phyloP scores from a whole-genome alignment of 1,140 invertebrate genomes.

The Ctenoplectra terminalis region DNA sequence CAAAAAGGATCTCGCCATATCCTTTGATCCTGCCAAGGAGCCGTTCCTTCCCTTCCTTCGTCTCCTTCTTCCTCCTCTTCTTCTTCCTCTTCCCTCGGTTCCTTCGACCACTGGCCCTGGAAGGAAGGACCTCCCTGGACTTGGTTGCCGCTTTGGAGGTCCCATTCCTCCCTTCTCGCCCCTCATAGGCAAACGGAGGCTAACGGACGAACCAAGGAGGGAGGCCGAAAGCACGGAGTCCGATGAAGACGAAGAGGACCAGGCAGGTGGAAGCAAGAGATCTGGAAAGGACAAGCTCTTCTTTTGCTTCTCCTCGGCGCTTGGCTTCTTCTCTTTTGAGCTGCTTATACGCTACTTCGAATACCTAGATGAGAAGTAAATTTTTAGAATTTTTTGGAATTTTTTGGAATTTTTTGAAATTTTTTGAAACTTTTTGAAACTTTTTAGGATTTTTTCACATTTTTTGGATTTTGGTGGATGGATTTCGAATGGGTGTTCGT shows the following conservation, averaged over 20 bases:
- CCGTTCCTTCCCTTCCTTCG: constrained; percentile 64
- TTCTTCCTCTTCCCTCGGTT: constrained; percentile 44
- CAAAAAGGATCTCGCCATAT: constrained; percentile 70
- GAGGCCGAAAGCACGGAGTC: constrained; percentile 23
- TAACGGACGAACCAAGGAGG: constrained; percentile 9
- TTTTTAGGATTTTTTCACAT: too few relatives aligned
- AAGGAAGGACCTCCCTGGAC: constrained; percentile 78
- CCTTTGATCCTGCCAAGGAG: constrained; percentile 75
- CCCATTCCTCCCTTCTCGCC: constrained; percentile 61
- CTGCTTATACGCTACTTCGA: neutral
- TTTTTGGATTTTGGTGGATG: too few relatives aligned
- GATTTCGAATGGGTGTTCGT: too few relatives aligned
- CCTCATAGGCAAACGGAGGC: constrained; percentile 48
- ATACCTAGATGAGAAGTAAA: neutral
- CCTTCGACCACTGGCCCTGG: constrained; percentile 50
- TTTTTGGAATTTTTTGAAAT: too few relatives aligned
- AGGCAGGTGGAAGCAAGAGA: constrained; percentile 30
- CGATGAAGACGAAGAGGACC: constrained; percentile 48
- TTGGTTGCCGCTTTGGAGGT: constrained; percentile 72
- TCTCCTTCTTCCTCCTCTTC: constrained; percentile 2
- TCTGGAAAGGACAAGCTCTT: constrained; percentile 58
- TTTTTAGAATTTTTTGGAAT: neutral
- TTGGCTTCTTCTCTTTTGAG: constrained; percentile 29
- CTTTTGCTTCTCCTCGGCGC: constrained; percentile 49
- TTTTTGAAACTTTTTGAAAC: too few relatives aligned